Base-by-base conservation (phyloP, 2,113 vertebrate genomes). In the Monopterus albus region DNA sequence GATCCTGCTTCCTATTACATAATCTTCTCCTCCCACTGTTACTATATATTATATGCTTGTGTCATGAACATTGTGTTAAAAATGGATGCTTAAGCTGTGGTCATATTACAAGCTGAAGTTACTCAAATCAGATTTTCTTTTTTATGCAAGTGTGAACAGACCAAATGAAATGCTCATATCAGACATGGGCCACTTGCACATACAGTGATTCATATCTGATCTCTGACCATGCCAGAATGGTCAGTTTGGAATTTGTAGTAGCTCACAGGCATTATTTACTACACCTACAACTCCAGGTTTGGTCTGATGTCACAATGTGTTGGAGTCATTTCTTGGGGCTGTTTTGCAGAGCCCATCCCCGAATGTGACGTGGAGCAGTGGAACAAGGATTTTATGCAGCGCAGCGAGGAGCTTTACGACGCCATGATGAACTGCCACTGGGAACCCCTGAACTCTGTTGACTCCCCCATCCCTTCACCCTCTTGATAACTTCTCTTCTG, bases 351-450 rank as follows among this genome's bases (percentile, higher is more conserved):
- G 43, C 86, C 91, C n/a, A 87, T 91, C 45, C 77, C 83, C 15
- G 88, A 86, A 6, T 78, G 95, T 73, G 94, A 96, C 61, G 91
- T 95, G 82, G 95, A 97, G 42, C 86, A 92, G 60, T 92, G 95
- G 89, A 97, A 98, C 89, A 95, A 88, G 75, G 93, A 96, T 29
- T 97, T 93, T 84, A 96, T 96, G 94, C 93, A 95, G 79, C 92
- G 91, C 83, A 97, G 96, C 17, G 95, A 97, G 92, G 96, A 98
- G 80, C 89, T 98, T 17, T 98, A 95, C 0, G 92, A 98, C 29
- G 93, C 96, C 14, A 92, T 98, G 75, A 95, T 96, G 96, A 89
- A 88, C 84, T 95, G 94, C 87, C 95, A 94, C 81, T 98, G 96
- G 96, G 95, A 97, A 50, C 94, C 95, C 43, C 81, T 96, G 87